Conservation (phyloP, 1,140 invertebrate species). For the Episyrphus balteatus region DNA sequence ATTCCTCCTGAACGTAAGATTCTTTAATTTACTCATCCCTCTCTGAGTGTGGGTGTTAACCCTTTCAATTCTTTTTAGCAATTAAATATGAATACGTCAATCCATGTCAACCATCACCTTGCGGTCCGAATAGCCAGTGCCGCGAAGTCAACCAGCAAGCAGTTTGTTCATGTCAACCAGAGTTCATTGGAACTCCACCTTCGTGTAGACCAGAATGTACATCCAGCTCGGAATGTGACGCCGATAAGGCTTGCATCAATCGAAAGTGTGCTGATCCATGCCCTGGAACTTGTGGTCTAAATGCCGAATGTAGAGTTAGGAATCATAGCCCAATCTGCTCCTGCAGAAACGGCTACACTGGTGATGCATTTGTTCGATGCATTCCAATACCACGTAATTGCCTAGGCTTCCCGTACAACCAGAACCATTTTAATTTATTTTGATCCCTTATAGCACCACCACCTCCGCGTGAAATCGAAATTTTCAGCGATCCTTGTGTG, state of each 20-base stretch:
- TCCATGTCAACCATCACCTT: slow-evolving; percentile 53
- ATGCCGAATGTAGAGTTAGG: slow-evolving; percentile 60
- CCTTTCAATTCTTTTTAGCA: slow-evolving; percentile 15
- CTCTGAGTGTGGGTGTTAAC: background rate
- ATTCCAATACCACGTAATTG: slow-evolving; percentile 41
- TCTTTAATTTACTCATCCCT: background rate
- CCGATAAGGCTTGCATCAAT: slow-evolving; percentile 61
- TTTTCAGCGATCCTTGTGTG: slow-evolving; percentile 44
- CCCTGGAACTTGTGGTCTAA: slow-evolving; percentile 61
- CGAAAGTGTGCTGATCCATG: slow-evolving; percentile 75
- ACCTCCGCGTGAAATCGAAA: slow-evolving; percentile 26
- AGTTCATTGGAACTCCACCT: slow-evolving; percentile 61
- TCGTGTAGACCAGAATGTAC: slow-evolving; percentile 65
- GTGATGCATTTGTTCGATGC: slow-evolving; percentile 51
- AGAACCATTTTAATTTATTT: slow-evolving; percentile 34
- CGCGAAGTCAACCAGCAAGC: slow-evolving; percentile 48
- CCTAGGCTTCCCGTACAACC: slow-evolving; percentile 6
- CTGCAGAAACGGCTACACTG: slow-evolving; percentile 57
- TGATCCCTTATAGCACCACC: slow-evolving; percentile 28
- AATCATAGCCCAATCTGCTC: slow-evolving; percentile 66
- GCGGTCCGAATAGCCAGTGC: slow-evolving; percentile 54
- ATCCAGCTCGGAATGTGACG: slow-evolving; percentile 61
- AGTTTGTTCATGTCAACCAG: slow-evolving; percentile 60
- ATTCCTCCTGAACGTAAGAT: slow-evolving; percentile 45
- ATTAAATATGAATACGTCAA: slow-evolving; percentile 38